Evolutionary conservation across 1,140 invertebrate species (phyloP).

Genomic region (Pseudomyrmex concolor): DNA sequence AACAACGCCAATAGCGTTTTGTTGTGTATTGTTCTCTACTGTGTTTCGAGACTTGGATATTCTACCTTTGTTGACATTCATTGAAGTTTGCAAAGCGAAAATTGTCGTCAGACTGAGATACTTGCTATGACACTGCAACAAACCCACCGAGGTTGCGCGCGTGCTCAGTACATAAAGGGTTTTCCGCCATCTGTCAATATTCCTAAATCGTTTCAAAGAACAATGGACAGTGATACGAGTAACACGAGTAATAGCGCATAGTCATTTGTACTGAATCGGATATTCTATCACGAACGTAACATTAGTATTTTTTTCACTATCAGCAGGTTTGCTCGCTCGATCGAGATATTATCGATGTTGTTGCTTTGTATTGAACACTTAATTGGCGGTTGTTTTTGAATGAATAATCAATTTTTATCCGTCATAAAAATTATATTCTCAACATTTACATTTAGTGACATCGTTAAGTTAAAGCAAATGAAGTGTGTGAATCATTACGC

Average conservation of each 20-base stretch:
- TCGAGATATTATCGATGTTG: background rate
- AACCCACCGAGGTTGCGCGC: background rate
- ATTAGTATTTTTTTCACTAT: background rate
- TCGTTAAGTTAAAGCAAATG: background rate
- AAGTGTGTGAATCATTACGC: background rate
- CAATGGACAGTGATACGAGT: background rate
- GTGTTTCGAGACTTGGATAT: background rate
- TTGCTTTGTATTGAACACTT: too few relatives aligned
- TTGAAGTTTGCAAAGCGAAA: conserved; percentile 8
- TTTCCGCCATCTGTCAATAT: background rate
- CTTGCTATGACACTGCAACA: background rate
- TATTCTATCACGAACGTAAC: background rate
- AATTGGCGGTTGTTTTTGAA: too few relatives aligned
- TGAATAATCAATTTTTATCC: too few relatives aligned
- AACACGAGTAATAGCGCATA: background rate
- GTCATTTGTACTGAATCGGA: background rate
- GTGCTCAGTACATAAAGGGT: conserved; percentile 6
- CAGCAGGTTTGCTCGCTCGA: background rate
- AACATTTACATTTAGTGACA: too few relatives aligned
- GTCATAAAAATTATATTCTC: too few relatives aligned
- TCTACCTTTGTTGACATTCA: conserved; percentile 17
- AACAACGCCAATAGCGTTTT: too few relatives aligned
- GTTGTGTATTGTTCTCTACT: too few relatives aligned
- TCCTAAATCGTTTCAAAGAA: background rate
- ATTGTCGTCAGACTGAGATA: conserved; percentile 18